Percentiles rank a stretch among this genome's conserved stretches.
Evolutionary conservation across 2,797 vertebrate genomes (phyloP).

Genomic region (Chaetophractus vellerosus): DNA sequence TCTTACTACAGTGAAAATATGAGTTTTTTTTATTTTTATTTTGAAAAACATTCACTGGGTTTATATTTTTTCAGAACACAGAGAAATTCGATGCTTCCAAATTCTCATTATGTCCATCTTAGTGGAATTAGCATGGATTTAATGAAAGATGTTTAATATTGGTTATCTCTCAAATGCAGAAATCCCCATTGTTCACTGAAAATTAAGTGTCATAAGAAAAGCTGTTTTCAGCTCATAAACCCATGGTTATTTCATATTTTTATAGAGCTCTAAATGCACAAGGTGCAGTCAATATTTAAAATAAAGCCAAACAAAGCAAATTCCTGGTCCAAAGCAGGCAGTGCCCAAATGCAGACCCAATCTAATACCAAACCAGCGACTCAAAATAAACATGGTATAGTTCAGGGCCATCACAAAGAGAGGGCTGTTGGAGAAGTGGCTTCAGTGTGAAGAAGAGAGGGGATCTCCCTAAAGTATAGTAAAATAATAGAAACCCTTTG

Average conservation of each 20-base stretch:
- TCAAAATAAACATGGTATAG: slow-evolving; percentile 47
- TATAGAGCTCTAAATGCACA: slow-evolving; percentile 72
- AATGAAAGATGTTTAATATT: slow-evolving; percentile 14
- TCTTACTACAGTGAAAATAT: background rate
- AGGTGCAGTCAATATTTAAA: slow-evolving; percentile 82
- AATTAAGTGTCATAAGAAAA: slow-evolving; percentile 70
- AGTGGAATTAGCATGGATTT: background rate
- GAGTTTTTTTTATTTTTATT: slow-evolving; percentile 18
- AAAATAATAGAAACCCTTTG: slow-evolving; percentile 49
- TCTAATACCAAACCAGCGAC: slow-evolving; percentile 56
- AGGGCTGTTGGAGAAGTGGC: background rate
- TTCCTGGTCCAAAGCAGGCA: slow-evolving; percentile 55
- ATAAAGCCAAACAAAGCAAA: slow-evolving; percentile 74
- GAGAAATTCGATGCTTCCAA: background rate
- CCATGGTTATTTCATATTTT: slow-evolving; percentile 82
- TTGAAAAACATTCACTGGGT: background rate
- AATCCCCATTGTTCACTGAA: slow-evolving; percentile 43
- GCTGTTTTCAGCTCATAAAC: slow-evolving; percentile 82
- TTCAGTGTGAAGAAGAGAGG: slow-evolving; percentile 58
- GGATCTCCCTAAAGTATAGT: background rate
- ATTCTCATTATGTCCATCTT: slow-evolving; percentile 41
- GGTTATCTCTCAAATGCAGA: slow-evolving; percentile 57
- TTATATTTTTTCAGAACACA: background rate
- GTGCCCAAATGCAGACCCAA: slow-evolving; percentile 28
- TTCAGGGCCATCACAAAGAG: background rate